Evolutionary conservation across 2,888 invertebrate species (phyloP), one percentile per base, ranked within the genome.

Genomic region (Sinopyrophorus schimmeli): DNA sequence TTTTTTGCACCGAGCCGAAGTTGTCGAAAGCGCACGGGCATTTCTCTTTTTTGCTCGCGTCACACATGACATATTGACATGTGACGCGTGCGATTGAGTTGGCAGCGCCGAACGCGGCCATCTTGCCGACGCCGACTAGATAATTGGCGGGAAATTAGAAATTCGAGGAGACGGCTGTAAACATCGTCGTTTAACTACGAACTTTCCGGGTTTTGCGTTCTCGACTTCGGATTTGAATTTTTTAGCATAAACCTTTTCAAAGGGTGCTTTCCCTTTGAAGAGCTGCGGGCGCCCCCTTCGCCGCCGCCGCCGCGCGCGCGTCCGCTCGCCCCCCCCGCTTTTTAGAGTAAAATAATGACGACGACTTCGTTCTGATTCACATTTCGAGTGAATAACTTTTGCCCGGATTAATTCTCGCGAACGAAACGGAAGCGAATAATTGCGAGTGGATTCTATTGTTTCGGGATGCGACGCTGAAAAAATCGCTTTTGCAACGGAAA

Each of bases 381-480:
- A 53, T 56, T 53, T 49, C 48, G 53, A 50, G 49, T 53, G 56
- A 51, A 54, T 56, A 53, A 51, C 51, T 50, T 53, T 53, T n/a
- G n/a, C 39, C 48, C 47, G 56, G 55, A 58, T 58, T 54, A 58
- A 58, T 56, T 53, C 54, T 53, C 54, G 49, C 53, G 55, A 54
- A 41, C 51, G 53, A 54, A 56, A 53, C 56, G 56, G 58, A 58
- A 58, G 47, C 54, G 55, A 55, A 56, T 58, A 57, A 58, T 57
- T 58, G 58, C 53, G 54, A 56, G 52, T 53, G 41, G 49, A 48
- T 47, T 37, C 54, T 52, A 57, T 58, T 58, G 58, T 58, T 57
- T 55, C 51, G 44, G 47, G 41, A 47, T 44, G 38, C 40, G 38
- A 53, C 47, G 54, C 43, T 52, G 52, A 53, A 58, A 55, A 53